These are phyloP conservation scores for Chironomus riparius DNA, from an alignment of 2,888 invertebrate genomes.

Conservation along the genomic window DNA sequence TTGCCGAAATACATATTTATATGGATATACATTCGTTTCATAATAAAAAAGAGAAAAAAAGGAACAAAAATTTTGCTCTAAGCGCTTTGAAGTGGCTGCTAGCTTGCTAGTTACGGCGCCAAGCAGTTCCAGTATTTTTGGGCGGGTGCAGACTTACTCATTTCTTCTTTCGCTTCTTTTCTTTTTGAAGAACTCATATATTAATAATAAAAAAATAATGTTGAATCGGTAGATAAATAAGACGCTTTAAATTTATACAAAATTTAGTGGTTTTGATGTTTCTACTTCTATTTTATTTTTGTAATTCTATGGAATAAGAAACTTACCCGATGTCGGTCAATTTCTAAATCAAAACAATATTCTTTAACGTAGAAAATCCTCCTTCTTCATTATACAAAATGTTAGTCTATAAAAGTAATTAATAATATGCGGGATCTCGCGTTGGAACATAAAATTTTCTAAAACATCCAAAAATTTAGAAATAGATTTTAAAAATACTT, in stretches of 20 bases:
- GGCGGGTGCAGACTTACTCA: constrained; percentile 17
- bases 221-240: constrained; percentile 14
- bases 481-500: too few species aligned
- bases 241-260: background rate
- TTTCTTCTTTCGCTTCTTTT: background rate
- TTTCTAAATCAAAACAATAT: constrained; percentile 3
- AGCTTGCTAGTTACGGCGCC: constrained; percentile 20
- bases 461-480: too few species aligned
- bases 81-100: constrained; percentile 12
- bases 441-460: background rate
- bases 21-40: background rate
- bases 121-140: constrained; percentile 13
- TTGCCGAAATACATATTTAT: background rate
- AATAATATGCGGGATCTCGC: constrained; percentile 9
- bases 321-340: background rate
- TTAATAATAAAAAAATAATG: background rate
- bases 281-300: background rate
- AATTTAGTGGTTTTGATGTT: background rate
- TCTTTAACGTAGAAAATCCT: background rate
- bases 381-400: constrained; percentile 21
- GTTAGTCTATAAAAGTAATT: constrained; percentile 20
- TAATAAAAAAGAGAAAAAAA: background rate
- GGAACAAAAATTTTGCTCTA: constrained; percentile 4
- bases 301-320: background rate
- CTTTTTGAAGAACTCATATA: constrained; percentile 17